Conservation (phyloP, 2,797 vertebrate species). For the Perodicticus potto region DNA sequence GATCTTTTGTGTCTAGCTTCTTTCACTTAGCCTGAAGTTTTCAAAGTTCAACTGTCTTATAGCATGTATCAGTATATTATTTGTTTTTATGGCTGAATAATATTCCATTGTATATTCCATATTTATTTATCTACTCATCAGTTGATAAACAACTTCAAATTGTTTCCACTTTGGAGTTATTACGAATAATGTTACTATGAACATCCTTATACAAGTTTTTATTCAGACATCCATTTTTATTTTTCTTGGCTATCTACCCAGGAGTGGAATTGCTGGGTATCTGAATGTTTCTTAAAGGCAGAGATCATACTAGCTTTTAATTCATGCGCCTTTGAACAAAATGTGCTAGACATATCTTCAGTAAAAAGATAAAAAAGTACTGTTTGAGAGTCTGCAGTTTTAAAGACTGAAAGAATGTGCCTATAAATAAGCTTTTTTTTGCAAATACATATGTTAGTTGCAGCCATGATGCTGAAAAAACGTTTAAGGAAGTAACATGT, state of each 20-base stretch:
- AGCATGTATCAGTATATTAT: not conserved
- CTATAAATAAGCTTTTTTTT: conserved; percentile 47
- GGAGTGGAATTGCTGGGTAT: not conserved
- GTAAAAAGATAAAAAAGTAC: conserved; percentile 57
- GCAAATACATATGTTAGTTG: not conserved
- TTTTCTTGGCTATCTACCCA: conserved; percentile 13
- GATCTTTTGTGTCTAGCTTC: not conserved
- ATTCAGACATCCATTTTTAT: not conserved
- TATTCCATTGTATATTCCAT: not conserved
- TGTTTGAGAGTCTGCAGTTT: conserved; percentile 46
- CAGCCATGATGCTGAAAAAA: not conserved
- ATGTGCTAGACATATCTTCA: conserved; percentile 53
- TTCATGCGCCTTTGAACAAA: conserved; percentile 67
- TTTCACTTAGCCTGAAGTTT: conserved; percentile 8
- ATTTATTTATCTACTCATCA: not conserved
- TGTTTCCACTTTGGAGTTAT: not conserved
- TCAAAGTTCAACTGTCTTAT: not conserved
- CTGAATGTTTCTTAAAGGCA: conserved; percentile 45
- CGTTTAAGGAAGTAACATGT: conserved; percentile 7
- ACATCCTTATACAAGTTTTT: not conserved
- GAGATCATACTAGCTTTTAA: conserved; percentile 69
- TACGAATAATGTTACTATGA: not conserved
- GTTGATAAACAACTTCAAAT: not conserved
- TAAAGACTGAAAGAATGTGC: conserved; percentile 55
- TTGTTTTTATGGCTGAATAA: conserved; percentile 27